Evolutionary conservation across 1,140 invertebrate species (phyloP), one percentile per base, ranked within the genome.

Genomic region (Calephelis virginiensis): DNA sequence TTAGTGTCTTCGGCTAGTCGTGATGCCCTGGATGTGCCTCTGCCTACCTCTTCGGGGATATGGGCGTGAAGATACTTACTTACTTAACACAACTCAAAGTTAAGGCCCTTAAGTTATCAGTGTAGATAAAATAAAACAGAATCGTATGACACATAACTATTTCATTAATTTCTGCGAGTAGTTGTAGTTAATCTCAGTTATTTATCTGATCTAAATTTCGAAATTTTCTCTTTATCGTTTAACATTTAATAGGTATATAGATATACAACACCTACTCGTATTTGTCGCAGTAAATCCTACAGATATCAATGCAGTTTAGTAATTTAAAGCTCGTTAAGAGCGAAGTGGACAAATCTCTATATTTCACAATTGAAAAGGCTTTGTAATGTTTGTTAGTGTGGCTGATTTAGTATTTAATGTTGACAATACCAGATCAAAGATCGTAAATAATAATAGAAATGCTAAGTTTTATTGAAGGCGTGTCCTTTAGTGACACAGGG

Each of bases 241-340:
- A 5, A 56, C 50, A 12, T 56, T 56, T 4, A 28, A 3, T 28
- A 14, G 11, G 2, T 56, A 17, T 56, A 17, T 56, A 28, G 50
- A 56, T 17, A 28, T 28, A 53, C 13, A 13, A 53, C 50, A 37
- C 50, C 50, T 56, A 56, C 50, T 56, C 50, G 17, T 17, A 28
- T 56, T 56, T 56, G 53, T 37, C 11, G 53, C 53, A 10, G 53
- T 56, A 56, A 56, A 56, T 56, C 53, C 28, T 11, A 37, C 53
- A 37, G 53, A 56, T 17, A 56, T 56, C 53, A 56, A 56, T 56
- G 28, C 53, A 56, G 53, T 56, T 56, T 28, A 56, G 53, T 56
- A 56, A 56, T 56, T 56, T 56, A 37, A 56, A 56, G 53, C 53
- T 56, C 53, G 37, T 56, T 56, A 56, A 37, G 53, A 43, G 7